Evolutionary conservation across 1,140 invertebrate species (phyloP), one percentile per base, ranked within the genome.

Genomic region (Heliconius melpomene): DNA sequence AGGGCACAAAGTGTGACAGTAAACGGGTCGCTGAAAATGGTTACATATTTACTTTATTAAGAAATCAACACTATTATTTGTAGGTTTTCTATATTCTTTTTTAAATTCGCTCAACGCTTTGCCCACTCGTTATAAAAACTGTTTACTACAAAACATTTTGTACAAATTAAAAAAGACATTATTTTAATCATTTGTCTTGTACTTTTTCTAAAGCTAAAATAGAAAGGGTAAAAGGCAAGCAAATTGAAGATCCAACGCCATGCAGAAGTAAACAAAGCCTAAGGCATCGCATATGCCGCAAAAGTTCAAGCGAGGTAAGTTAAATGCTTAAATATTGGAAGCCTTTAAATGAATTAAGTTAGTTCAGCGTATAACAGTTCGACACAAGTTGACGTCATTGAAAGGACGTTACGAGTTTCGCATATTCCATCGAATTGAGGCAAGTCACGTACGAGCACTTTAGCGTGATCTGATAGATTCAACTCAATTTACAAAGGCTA

Each of bases 401-500:
- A 84, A 84, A 84, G 81, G 83, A 79, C 78, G 77, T 81, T 83
- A 83, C 82, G 80, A 80, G 77, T 83, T 83, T 84, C 81, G 80
- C 84, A 85, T 87, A 85, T 83, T 84, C 80, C 74, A 79, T 80
- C 82, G 81, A 60, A 72, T 72, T 78, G 75, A 86, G 82, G 76
- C 86, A 79, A 83, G 86, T 86, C 86, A 87, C 86, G 86, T 87
- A 83, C 83, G 66, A 84, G 79, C 85, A 86, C 83, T 85, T 84
- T 84, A 71, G 81, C 82, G 78, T 83, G 85, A 87, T 86, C 85
- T 85, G 82, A 85, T 87, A 86, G 84, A 87, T 85, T 83, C 82
- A 83, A 87, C 86, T 87, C 86, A 86, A 87, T 85, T 87, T 87
- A 84, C 83, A 83, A 84, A 83, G 82, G 82, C 84, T 87, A 87